Percentiles rank a stretch among this genome's conserved stretches.
Evolutionary conservation across 2,113 vertebrate genomes (phyloP).

Genomic region (Pavo muticus): DNA sequence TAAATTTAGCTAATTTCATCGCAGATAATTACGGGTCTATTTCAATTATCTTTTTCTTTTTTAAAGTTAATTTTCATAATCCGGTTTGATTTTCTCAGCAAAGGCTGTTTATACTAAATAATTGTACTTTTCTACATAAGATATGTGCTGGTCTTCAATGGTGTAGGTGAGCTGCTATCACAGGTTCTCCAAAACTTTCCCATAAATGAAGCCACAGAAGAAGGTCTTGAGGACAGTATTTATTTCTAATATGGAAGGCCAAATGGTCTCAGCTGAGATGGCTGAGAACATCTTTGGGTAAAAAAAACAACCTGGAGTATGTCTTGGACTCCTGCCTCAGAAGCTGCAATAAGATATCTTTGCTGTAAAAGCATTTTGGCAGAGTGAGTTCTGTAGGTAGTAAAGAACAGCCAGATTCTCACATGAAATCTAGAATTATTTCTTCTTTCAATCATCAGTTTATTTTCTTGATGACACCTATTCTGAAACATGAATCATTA

Average conservation of each 20-base stretch:
- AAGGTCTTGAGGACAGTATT: neutral
- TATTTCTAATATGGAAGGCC: neutral
- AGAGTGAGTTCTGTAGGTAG: neutral
- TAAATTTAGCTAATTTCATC: neutral
- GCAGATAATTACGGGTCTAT: neutral
- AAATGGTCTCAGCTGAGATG: neutral
- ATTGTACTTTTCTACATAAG: neutral
- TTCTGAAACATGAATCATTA: neutral
- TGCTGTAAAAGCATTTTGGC: constrained; percentile 23
- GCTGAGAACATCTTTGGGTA: neutral
- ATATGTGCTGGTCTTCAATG: neutral
- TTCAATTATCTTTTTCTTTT: neutral
- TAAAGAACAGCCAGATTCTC: constrained; percentile 1
- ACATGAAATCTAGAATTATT: constrained; percentile 1
- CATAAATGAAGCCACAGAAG: neutral
- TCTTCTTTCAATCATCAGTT: neutral
- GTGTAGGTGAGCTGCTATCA: neutral
- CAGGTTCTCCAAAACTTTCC: neutral
- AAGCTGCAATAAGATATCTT: constrained; percentile 5
- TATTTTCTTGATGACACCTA: neutral
- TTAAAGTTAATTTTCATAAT: neutral
- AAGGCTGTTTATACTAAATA: neutral
- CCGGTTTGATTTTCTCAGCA: neutral
- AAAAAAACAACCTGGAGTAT: neutral
- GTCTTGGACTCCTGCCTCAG: neutral